Percentiles rank a stretch among this genome's conserved stretches.
These are phyloP conservation scores for Gastrophysa polygoni DNA, from an alignment of 2,888 invertebrate genomes.

Conservation along the genomic window DNA sequence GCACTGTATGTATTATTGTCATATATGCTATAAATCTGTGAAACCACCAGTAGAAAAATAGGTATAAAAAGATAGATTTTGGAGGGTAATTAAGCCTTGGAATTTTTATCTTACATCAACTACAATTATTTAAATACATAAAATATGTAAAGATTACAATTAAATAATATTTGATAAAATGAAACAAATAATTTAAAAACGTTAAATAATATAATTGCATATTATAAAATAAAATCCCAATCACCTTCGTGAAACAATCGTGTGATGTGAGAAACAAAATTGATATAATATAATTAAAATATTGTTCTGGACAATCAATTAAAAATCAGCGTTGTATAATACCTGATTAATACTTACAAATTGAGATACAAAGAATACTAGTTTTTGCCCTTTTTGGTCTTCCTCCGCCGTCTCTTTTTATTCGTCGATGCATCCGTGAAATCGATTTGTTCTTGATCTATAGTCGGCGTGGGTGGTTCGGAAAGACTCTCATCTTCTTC, in stretches of 20 bases:
- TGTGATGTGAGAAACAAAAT: conserved; percentile 38
- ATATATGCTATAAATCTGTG: background rate
- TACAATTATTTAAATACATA: conserved; percentile 47
- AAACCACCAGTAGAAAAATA: background rate
- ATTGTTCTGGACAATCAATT: background rate
- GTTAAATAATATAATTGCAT: conserved; percentile 34
- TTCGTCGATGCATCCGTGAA: conserved; percentile 56
- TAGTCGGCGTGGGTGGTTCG: conserved; percentile 62
- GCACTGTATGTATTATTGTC: background rate
- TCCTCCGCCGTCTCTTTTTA: conserved; percentile 60
- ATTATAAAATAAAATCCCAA: conserved; percentile 47
- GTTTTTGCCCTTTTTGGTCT: conserved; percentile 63
- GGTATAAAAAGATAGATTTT: conserved; percentile 13
- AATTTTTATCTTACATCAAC: conserved; percentile 39
- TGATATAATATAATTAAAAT: background rate
- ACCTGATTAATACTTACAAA: conserved; percentile 18
- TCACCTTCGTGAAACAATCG: conserved; percentile 47
- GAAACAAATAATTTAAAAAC: conserved; percentile 52
- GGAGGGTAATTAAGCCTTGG: conserved; percentile 38
- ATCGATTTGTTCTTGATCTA: conserved; percentile 60
- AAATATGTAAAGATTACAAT: conserved; percentile 46
- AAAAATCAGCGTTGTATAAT: background rate
- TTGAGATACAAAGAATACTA: conserved; percentile 39
- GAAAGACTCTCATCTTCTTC: conserved; percentile 60
- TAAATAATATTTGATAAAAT: conserved; percentile 57